Evolutionary conservation across 2,113 vertebrate genomes (phyloP).

Genomic region (Oncorhynchus gorbuscha): DNA sequence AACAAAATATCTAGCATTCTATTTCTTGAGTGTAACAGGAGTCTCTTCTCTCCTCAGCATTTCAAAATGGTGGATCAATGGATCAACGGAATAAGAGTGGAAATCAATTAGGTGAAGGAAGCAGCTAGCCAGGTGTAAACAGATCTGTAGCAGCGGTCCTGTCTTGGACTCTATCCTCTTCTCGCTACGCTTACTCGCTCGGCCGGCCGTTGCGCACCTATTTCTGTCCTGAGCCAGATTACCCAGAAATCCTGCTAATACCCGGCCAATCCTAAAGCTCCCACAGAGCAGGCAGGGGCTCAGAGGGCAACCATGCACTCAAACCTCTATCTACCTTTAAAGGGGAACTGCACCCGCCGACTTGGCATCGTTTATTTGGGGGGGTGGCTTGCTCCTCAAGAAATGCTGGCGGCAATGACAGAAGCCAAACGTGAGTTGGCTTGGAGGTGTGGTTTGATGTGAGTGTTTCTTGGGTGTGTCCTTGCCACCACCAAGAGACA

Average conservation of each 20-base stretch:
- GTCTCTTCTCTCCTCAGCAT: too few relatives aligned
- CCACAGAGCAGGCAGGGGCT: conserved; percentile 28
- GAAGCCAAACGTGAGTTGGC: too few relatives aligned
- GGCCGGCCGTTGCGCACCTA: conserved; percentile 52
- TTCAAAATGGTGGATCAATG: neutral
- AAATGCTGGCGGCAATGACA: too few relatives aligned
- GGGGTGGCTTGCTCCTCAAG: too few relatives aligned
- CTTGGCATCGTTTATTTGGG: too few relatives aligned
- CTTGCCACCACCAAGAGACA: too few relatives aligned
- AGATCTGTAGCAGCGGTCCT: conserved; percentile 9
- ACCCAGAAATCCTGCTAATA: conserved; percentile 70
- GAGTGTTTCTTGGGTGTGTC: too few relatives aligned
- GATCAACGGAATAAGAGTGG: neutral
- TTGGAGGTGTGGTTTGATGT: too few relatives aligned
- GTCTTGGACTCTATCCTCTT: too few relatives aligned
- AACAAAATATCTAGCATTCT: too few relatives aligned
- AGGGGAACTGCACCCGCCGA: neutral
- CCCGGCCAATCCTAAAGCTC: conserved; percentile 66
- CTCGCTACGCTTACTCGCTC: conserved; percentile 32
- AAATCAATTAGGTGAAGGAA: conserved; percentile 34
- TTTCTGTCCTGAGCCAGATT: conserved; percentile 79
- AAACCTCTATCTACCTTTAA: conserved; percentile 27
- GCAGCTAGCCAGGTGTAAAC: conserved; percentile 15
- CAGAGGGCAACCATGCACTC: conserved; percentile 39
- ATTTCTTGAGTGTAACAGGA: too few relatives aligned